Conservation (phyloP, 2,797 vertebrate genomes). For the Hapalemur alaotrensis region DNA sequence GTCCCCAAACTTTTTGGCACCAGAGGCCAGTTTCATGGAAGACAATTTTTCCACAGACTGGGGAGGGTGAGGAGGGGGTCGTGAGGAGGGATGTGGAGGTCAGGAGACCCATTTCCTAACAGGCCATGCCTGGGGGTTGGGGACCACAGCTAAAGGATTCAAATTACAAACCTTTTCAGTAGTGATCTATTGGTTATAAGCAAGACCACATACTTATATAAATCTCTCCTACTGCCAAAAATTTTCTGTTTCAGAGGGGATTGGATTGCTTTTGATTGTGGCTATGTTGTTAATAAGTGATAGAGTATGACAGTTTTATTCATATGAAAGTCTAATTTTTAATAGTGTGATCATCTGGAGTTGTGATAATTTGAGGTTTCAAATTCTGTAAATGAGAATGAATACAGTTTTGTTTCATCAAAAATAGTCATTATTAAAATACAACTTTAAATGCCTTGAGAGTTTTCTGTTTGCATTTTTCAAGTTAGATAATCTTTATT, state of each 20-base stretch:
- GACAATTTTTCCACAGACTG: too few relatives aligned
- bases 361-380: slow-evolving; percentile 17
- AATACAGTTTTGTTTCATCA: slow-evolving; percentile 21
- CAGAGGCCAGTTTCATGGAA: too few relatives aligned
- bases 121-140: too few relatives aligned
- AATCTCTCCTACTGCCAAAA: not conserved
- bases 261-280: slow-evolving; percentile 12
- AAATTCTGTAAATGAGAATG: slow-evolving; percentile 8
- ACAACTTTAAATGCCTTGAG: slow-evolving; percentile 27
- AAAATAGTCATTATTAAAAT: not conserved
- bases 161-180: slow-evolving; percentile 4
- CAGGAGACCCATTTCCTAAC: too few relatives aligned
- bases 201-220: slow-evolving; percentile 3
- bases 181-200: not conserved
- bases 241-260: not conserved
- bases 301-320: not conserved
- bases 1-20: too few relatives aligned
- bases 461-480: slow-evolving; percentile 35
- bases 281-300: not conserved
- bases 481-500: slow-evolving; percentile 14
- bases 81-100: too few relatives aligned
- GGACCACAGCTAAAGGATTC: not conserved
- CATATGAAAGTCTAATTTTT: not conserved
- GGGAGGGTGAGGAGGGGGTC: too few relatives aligned
- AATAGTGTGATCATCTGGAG: slow-evolving; percentile 13